A percentile compares a stretch with the other conserved stretches of the same genome.
Evolutionary conservation across 2,113 vertebrate species (phyloP).

Genomic region (Ardeotis arabs): DNA sequence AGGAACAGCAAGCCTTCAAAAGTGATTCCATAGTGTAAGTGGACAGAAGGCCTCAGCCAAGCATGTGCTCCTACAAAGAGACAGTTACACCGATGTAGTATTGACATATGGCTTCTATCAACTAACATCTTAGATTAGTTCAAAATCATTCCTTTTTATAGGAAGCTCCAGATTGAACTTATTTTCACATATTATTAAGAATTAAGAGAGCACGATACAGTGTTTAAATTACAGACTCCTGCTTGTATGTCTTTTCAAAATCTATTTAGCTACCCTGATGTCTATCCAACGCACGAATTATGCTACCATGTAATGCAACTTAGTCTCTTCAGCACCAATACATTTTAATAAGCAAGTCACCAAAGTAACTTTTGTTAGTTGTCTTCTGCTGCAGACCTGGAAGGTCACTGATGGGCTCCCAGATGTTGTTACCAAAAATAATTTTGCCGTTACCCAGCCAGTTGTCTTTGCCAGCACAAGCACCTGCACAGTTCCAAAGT

Average conservation of each 20-base stretch:
- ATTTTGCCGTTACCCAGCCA: accelerated
- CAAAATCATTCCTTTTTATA: neutral
- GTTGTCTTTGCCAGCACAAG: neutral
- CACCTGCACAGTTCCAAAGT: accelerated
- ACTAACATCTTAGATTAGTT: neutral
- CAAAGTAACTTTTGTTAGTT: neutral
- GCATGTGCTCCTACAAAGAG: accelerated
- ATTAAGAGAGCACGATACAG: neutral
- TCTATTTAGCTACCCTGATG: neutral
- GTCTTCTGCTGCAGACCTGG: neutral
- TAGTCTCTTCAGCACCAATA: neutral
- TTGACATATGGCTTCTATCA: neutral
- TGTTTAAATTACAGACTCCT: neutral
- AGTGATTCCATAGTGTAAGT: accelerated
- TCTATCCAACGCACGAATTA: neutral
- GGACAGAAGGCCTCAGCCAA: neutral
- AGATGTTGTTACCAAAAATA: neutral
- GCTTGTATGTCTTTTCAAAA: neutral
- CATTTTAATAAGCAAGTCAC: neutral
- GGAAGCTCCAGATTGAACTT: neutral
- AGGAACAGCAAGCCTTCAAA: neutral
- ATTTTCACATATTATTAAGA: no score
- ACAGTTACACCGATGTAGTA: no score
- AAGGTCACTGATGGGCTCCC: neutral
- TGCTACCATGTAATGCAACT: neutral